Conservation (phyloP, 2,888 invertebrate species). For the Calephelis perditalis region DNA sequence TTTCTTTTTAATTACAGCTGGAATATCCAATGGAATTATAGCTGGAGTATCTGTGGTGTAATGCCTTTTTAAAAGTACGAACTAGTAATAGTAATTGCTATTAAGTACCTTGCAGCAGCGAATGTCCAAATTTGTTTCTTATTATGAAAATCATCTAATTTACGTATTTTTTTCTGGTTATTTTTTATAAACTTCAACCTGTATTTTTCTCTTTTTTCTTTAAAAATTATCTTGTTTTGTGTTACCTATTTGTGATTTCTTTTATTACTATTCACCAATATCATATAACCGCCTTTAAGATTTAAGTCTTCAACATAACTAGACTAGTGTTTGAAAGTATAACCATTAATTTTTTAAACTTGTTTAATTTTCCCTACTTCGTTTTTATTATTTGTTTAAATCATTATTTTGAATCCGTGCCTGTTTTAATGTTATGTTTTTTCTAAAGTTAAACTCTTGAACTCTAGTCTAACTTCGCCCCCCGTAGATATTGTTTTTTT, state of each 20-base stretch:
- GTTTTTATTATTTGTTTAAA: constrained; percentile 16
- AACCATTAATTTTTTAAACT: constrained; percentile 20
- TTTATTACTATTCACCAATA: neutral
- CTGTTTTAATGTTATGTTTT: neutral
- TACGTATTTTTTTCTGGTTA: too few relatives aligned
- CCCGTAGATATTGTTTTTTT: constrained; percentile 11
- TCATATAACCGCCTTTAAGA: neutral
- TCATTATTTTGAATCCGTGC: constrained; percentile 11
- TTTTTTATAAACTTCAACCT: too few relatives aligned
- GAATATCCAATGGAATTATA: neutral
- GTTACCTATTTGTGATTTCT: too few relatives aligned
- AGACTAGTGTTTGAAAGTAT: constrained; percentile 31
- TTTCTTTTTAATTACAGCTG: neutral
- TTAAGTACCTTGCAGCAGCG: too few relatives aligned
- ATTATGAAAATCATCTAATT: too few relatives aligned
- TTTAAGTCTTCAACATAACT: too few relatives aligned
- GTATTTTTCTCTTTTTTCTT: too few relatives aligned
- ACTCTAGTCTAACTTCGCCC: constrained; percentile 40
- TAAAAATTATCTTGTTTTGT: too few relatives aligned
- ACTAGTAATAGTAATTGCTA: too few relatives aligned
- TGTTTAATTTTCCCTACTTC: constrained; percentile 17
- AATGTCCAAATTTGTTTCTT: too few relatives aligned
- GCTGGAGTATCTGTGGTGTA: neutral
- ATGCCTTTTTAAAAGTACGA: too few relatives aligned
- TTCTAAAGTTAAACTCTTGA: constrained; percentile 59